Evolutionary conservation across 2,888 invertebrate genomes (phyloP).

Genomic region (Mesochorus sp.): DNA sequence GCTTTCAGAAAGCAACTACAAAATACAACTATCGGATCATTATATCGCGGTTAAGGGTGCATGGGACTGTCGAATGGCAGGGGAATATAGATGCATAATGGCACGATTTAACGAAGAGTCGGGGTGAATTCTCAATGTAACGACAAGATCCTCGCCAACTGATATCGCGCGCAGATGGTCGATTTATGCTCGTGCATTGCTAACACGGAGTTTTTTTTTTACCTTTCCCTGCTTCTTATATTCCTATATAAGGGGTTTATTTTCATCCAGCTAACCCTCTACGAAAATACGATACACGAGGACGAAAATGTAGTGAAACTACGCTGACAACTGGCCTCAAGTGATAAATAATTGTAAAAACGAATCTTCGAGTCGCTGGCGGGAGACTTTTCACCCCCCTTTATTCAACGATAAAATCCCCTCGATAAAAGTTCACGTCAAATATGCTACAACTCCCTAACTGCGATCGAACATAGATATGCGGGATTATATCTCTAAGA

Average conservation of each 20-base stretch:
- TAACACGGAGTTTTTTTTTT: neutral
- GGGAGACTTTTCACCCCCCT: neutral
- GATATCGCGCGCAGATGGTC: slow-evolving; percentile 40
- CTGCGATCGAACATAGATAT: slow-evolving; percentile 14
- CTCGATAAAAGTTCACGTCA: slow-evolving; percentile 4
- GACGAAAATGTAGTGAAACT: neutral
- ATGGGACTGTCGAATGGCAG: slow-evolving; percentile 33
- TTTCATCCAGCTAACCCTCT: slow-evolving; percentile 1
- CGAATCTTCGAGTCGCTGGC: slow-evolving; percentile 15
- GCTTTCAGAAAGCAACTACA: neutral
- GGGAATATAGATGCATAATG: slow-evolving; percentile 22
- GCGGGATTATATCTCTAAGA: neutral
- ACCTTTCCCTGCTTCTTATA: neutral
- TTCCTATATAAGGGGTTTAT: slow-evolving; percentile 13
- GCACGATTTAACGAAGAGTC: slow-evolving; percentile 51
- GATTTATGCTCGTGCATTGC: slow-evolving; percentile 9
- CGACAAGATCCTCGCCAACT: slow-evolving; percentile 32
- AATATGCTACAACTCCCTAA: slow-evolving; percentile 1
- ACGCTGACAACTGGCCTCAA: neutral
- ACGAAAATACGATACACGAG: neutral
- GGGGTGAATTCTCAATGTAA: neutral
- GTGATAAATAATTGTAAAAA: slow-evolving; percentile 35
- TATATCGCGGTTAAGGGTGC: slow-evolving; percentile 38
- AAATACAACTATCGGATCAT: slow-evolving; percentile 32
- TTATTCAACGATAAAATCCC: neutral